Evolutionary conservation across 2,888 invertebrate species (phyloP), one percentile per base, ranked within the genome.

Genomic region (Druceiella hillmani): DNA sequence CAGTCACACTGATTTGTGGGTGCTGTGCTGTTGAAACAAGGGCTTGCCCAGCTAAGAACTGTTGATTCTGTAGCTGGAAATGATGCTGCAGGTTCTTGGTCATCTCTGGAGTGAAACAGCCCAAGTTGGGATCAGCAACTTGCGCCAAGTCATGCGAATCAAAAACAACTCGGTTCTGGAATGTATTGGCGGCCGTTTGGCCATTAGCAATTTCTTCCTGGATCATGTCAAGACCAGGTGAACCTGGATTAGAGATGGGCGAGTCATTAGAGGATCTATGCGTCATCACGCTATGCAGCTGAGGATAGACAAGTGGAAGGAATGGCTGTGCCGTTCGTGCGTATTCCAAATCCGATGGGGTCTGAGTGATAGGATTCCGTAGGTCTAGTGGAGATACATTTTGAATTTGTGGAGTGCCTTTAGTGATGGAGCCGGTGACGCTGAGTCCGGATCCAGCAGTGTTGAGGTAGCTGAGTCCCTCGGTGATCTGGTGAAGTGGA

Each of bases 1-100:
- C 93, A 0, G 94, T 94, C 6, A 94, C 76, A 50, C 90, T 92
- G 43, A 94, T 94, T 61, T 91, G 91, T 0, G 94, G 92, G 57
- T 86, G 80, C 15, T 45, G 49, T 55, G 15, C 57, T 52, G 4
- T 54, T 51, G 40, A 55, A 53, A 32, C 30, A 32, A 37, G 54
- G 50, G 46, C 60, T 53, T 9, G 57, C 54, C 14, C 57, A 55
- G 36, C n/a, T n/a, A n/a, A n/a, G 57, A 25, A 25, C 4, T 3
- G 10, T 4, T 25, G 7, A 25, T 16, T 30, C 56, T 53, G 5
- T 55, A 9, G 57, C 67, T 61, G 56, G 15, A 59, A 58, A 44
- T 56, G 53, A 51, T 57, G 43, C 52, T 59, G 40, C 52, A 58
- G 41, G 55, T 51, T 49, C 54, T 57, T 41, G 57, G 53, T 46